A percentile compares a stretch with the other conserved stretches of the same genome.
These are phyloP conservation scores for Erythrolamprus reginae DNA, from an alignment of 2,113 vertebrate species.

Conservation along the genomic window DNA sequence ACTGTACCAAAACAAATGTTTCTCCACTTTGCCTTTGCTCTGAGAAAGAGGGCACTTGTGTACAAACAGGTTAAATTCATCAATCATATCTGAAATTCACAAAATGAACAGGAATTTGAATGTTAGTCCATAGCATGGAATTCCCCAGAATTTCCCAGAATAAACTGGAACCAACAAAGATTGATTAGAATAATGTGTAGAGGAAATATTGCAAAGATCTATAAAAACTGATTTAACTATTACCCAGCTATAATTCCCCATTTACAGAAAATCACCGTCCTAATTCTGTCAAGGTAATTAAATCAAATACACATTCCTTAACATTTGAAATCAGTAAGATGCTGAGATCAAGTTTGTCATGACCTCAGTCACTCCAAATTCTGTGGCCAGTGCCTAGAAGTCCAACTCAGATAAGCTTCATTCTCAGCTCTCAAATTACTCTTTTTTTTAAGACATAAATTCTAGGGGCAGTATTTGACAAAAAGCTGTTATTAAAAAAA, in stretches of 20 bases:
- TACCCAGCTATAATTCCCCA: neutral
- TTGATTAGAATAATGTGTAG: neutral
- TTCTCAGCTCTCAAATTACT: neutral
- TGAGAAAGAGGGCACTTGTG: neutral
- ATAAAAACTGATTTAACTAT: neutral
- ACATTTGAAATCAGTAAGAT: neutral
- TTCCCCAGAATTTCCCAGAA: neutral
- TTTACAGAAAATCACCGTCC: neutral
- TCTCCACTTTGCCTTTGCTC: neutral
- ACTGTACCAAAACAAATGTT: neutral
- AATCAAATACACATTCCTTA: neutral
- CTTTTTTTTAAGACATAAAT: neutral
- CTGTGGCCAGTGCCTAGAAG: neutral
- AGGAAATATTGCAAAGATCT: neutral
- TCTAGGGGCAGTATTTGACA: neutral
- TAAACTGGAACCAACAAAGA: neutral
- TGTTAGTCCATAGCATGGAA: neutral
- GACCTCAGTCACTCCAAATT: neutral
- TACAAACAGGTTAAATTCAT: neutral
- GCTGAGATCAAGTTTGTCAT: neutral
- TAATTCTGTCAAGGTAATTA: neutral
- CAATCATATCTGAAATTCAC: neutral
- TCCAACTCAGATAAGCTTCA: neutral
- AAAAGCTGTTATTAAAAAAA: neutral
- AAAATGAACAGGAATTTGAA: neutral